Conservation (phyloP, 2,888 invertebrate species). For the Aphrophora alni region DNA sequence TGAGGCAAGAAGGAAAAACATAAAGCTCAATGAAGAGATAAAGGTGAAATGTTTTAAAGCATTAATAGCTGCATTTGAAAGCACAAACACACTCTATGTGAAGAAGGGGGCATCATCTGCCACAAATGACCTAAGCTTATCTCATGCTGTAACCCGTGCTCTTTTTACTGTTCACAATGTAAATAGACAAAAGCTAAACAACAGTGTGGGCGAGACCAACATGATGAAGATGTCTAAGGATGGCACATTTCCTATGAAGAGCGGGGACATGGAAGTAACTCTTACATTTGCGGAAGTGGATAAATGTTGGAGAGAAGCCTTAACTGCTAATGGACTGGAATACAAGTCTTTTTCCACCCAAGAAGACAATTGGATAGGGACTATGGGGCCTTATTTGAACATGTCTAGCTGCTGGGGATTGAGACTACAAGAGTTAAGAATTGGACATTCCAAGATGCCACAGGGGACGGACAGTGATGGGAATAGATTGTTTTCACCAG, state of each 20-base stretch:
- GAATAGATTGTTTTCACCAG: too few relatives aligned
- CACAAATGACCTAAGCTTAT: too few relatives aligned
- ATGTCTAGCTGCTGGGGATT: neutral
- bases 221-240: neutral
- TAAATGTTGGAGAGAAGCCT: neutral
- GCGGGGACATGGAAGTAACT: neutral
- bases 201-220: neutral
- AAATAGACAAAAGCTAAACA: neutral
- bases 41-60: too few relatives aligned
- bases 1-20: too few relatives aligned
- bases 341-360: neutral
- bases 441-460: neutral
- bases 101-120: too few relatives aligned
- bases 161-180: neutral
- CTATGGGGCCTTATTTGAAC: neutral
- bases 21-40: too few relatives aligned
- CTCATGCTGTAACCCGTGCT: neutral
- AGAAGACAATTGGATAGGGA: neutral
- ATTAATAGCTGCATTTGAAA: too few relatives aligned
- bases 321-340: neutral
- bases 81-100: too few relatives aligned
- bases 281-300: neutral
- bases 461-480: neutral
- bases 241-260: neutral
- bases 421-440: neutral